Evolutionary conservation across 2,113 vertebrate genomes (phyloP).

Genomic region (Phasianus colchicus): DNA sequence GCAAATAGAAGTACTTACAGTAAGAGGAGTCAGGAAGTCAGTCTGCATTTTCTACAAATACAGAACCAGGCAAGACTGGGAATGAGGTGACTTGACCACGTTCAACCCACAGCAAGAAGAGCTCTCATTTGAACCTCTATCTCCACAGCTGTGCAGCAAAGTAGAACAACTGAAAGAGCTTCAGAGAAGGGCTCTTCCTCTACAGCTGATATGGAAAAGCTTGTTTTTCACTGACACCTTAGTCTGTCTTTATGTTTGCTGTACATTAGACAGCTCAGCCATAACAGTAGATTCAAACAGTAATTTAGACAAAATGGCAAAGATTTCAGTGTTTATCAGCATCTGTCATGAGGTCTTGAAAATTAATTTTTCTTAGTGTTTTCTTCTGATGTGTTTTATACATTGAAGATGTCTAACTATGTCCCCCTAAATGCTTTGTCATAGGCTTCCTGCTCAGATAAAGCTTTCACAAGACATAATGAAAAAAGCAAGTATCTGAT

Average conservation of each 20-base stretch:
- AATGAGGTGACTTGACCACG: background rate
- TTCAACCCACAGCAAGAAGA: background rate
- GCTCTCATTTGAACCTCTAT: background rate
- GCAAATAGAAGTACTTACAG: background rate
- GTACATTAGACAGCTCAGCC: background rate
- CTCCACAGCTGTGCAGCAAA: background rate
- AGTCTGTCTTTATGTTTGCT: background rate
- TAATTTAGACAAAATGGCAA: background rate
- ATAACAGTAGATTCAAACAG: background rate
- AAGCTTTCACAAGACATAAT: background rate
- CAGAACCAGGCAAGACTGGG: background rate
- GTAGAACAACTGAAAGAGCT: background rate
- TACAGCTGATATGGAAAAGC: fast-evolving
- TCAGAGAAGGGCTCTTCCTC: background rate
- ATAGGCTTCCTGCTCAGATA: background rate
- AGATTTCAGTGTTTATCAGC: background rate
- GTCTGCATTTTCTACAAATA: background rate
- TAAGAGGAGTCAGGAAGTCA: background rate
- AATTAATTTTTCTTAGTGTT: background rate
- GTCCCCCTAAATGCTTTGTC: background rate
- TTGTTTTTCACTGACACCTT: background rate
- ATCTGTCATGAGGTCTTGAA: background rate
- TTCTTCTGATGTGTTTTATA: background rate
- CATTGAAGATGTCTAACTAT: background rate
- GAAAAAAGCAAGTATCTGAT: background rate